Evolutionary conservation across 2,888 invertebrate species (phyloP).

Genomic region (Amorpha juglandis): DNA sequence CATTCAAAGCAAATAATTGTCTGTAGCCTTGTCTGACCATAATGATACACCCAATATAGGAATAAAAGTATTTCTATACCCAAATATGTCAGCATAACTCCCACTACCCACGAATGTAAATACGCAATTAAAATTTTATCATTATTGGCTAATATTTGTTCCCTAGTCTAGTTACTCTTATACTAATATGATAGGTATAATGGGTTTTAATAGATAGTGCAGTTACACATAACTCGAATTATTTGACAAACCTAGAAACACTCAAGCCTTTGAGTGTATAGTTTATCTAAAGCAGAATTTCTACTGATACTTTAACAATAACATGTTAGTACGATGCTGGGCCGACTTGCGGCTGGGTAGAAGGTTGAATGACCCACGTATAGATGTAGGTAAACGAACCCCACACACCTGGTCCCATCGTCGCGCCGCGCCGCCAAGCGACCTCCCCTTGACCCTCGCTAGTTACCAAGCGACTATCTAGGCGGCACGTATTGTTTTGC

Average conservation of each 20-base stretch:
- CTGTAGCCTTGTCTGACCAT: conserved; percentile 60
- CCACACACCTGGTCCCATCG: conserved; percentile 21
- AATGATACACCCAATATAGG: conserved; percentile 38
- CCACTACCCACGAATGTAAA: not conserved
- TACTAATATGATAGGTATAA: conserved; percentile 5
- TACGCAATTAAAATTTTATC: conserved; percentile 11
- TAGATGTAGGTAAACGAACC: conserved; percentile 24
- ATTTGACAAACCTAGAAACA: conserved; percentile 18
- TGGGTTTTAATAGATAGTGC: not conserved
- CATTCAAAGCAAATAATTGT: conserved; percentile 60
- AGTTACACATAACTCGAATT: not conserved
- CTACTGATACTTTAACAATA: conserved; percentile 15
- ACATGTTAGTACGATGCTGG: conserved; percentile 15
- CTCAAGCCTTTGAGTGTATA: not conserved
- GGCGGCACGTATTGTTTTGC: conserved; percentile 19
- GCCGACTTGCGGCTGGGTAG: conserved; percentile 6
- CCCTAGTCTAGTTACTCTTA: not conserved
- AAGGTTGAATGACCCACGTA: conserved; percentile 27
- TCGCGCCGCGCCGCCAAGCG: conserved; percentile 3
- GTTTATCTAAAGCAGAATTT: conserved; percentile 6
- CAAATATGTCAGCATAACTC: conserved; percentile 8
- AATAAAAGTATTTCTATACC: not conserved
- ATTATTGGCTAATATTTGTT: conserved; percentile 1
- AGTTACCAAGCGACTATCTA: conserved; percentile 26
- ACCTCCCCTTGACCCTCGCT: conserved; percentile 24